phyloP scores from a whole-genome alignment of 2,113 vertebrate genomes.

The Physeter macrocephalus region DNA sequence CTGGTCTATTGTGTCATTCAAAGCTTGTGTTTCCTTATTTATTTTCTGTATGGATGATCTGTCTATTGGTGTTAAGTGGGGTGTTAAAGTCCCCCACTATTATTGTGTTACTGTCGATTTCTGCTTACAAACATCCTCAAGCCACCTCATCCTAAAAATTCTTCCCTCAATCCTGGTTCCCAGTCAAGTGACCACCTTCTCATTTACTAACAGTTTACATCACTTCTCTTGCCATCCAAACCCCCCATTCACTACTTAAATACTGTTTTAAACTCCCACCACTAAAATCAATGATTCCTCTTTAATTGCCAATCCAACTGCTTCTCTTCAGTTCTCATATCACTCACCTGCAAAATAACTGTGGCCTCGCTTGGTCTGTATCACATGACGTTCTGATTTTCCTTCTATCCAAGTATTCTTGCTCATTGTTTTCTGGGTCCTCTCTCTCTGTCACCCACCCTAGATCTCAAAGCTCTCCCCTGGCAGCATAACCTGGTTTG shows the following conservation, averaged over 20 bases:
- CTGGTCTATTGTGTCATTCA: no score
- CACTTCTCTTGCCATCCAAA: not conserved
- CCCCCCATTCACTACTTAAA: not conserved
- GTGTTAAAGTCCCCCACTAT: no score
- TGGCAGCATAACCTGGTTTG: not conserved
- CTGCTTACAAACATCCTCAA: constrained; percentile 8
- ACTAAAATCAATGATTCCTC: not conserved
- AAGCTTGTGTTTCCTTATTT: no score
- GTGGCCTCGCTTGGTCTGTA: not conserved
- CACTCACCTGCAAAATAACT: not conserved
- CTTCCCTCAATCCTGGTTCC: not conserved
- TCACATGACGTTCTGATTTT: not conserved
- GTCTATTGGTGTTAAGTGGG: no score
- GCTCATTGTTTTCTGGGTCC: not conserved
- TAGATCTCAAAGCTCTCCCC: not conserved
- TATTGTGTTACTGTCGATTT: not conserved
- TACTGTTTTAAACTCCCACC: not conserved
- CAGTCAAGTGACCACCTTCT: not conserved
- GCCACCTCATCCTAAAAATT: not conserved
- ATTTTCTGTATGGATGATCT: no score
- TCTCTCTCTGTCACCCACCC: not conserved
- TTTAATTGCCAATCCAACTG: not conserved
- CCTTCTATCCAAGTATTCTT: not conserved
- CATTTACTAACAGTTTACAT: not conserved
- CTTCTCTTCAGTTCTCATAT: not conserved